Base-by-base conservation (phyloP, 2,797 vertebrate species). In the Sebastes miniatus region DNA sequence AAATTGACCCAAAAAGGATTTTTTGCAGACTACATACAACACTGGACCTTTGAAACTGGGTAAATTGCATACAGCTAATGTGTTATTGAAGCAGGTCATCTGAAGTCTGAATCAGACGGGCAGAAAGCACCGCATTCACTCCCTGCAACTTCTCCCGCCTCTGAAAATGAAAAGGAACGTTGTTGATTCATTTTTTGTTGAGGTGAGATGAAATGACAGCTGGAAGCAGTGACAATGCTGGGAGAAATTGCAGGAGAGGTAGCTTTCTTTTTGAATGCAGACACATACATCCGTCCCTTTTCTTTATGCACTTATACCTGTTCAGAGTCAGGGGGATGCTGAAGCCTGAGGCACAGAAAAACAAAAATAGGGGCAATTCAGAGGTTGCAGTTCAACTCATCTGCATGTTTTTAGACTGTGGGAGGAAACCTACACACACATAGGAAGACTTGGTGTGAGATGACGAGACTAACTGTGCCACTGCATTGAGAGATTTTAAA, bases 151-250 rank as follows among this genome's bases (percentile, higher is more conserved):
- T 83, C 74, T 81, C 31, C 70, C 24, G 7, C 72, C 65, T 69
- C 61, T 77, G 68, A 83, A 86, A 87, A 85, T 87, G 64, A 85
- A 84, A 83, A 78, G 66, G 36, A 63, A 16, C 57, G 39, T 80
- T 88, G 50, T 79, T 79, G 64, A 83, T 64, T 70, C 36, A 59
- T 59, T 84, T 84, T 47, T 43, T 47, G 80, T 85, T 80, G 2
- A 79, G 81, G 47, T 77, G 79, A 86, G 84, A 89, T 80, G 70
- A 93, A 92, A 91, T 89, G 72, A 87, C 54, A 77, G 69, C 68
- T 68, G 84, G 80, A 69, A 57, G 83, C 73, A 64, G 65, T 27
- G 31, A 84, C 50, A 87, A 61, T 64, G 65, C 52, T 2, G 6
- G 56, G 16, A 73, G 27, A 73, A 75, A 78, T 61, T 73, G 24